Percentiles rank a stretch among this genome's conserved stretches.
phyloP scores from a whole-genome alignment of 2,888 invertebrate genomes.

The Ormyrus thymus region DNA sequence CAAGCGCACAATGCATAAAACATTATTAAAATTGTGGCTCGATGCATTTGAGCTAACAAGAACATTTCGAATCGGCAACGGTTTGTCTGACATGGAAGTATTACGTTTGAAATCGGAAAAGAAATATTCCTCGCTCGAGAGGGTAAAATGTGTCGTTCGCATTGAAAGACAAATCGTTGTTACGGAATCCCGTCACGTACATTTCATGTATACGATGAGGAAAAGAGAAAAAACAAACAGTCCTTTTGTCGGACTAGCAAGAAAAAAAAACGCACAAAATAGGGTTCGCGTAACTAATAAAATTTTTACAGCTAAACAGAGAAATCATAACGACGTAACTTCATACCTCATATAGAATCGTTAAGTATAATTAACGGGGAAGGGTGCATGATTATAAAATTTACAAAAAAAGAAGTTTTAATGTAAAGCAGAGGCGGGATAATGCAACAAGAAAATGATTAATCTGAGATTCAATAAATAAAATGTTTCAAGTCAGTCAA shows the following conservation, averaged over 20 bases:
- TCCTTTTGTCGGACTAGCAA: background rate
- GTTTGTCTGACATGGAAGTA: slow-evolving; percentile 13
- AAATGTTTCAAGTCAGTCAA: no score
- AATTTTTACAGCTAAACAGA: slow-evolving; percentile 37
- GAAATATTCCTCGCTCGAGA: background rate
- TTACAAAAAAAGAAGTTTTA: background rate
- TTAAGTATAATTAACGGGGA: no score
- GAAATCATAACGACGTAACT: background rate
- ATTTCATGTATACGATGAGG: background rate
- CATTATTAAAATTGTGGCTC: background rate
- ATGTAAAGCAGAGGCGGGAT: slow-evolving; percentile 25
- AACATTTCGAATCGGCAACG: background rate
- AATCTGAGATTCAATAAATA: no score
- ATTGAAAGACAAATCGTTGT: slow-evolving; percentile 28
- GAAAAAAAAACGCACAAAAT: background rate
- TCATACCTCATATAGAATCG: background rate
- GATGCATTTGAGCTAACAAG: background rate
- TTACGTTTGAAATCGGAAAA: slow-evolving; percentile 8
- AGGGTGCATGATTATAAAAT: slow-evolving; percentile 5
- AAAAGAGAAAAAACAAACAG: slow-evolving; percentile 10
- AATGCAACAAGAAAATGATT: no score
- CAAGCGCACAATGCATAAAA: no score
- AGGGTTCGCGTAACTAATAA: slow-evolving; percentile 36
- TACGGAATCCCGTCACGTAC: slow-evolving; percentile 27
- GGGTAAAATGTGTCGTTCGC: slow-evolving; percentile 8